Base-by-base conservation (phyloP, 2,888 invertebrate species). In the Trissolcus japonicus region DNA sequence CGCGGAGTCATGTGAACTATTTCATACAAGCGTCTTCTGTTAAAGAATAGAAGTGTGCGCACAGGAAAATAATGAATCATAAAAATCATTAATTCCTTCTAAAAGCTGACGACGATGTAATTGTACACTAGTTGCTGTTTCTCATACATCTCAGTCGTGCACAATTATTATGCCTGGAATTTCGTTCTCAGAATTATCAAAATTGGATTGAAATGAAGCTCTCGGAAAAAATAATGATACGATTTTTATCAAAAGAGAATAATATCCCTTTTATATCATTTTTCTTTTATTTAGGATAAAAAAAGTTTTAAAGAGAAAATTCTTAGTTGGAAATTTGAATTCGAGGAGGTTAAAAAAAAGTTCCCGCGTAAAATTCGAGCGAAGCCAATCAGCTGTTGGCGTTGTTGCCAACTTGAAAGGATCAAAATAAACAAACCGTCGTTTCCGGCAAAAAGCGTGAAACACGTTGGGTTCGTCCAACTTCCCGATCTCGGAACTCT, bases 81-180 rank as follows among this genome's bases (percentile, higher is more conserved):
- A 73, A 73, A 73, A 73, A 73, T 65, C 73, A 73, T 73, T 60
- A 73, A 65, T 53, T 73, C 60, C 29, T 21, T 66, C 66, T 66
- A 73, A 72, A 66, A 73, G 73, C 66, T 66, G 50, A 66, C 55
- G 59, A 65, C 54, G 54, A 51, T 65, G 40, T 66, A 66, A 73
- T 66, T 55, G 65, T 61, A 60, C n/a, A 48, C 41, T 48, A 29
- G 60, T 19, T 41, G 66, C 50, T 60, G 35, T 65, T 73, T 73
- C 73, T 73, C 73, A 73, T 73, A 73, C 50, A 48, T 73, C 65
- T 65, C 59, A 17, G 48, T n/a, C 17, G 21, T 43, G 16, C 14
- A 46, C n/a, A 16, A 59, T 55, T 66, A 66, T 73, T 73, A 66
- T 50, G 48, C 25, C 14, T 6, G 48, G 60, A 60, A 66, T 55